phyloP scores from a whole-genome alignment of 2,113 vertebrate genomes.

The Synodontis membranacea region DNA sequence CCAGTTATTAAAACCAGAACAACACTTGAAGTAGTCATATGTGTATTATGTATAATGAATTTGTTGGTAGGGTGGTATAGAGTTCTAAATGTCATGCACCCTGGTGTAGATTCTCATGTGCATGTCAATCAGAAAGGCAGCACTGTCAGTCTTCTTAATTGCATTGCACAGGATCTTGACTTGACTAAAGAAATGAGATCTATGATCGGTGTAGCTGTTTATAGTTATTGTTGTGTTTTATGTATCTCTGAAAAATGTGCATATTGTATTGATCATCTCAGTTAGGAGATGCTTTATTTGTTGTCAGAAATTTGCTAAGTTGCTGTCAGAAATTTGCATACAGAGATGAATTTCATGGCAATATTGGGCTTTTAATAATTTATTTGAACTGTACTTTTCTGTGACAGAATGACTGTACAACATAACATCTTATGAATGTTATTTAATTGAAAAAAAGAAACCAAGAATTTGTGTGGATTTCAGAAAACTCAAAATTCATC shows the following conservation, averaged over 20 bases:
- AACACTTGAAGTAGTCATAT: background rate
- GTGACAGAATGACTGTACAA: no score
- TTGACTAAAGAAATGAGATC: background rate
- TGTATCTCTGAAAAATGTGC: background rate
- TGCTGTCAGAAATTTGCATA: no score
- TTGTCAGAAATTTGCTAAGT: no score
- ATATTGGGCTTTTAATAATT: no score
- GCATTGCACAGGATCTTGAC: background rate
- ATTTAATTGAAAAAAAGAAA: no score
- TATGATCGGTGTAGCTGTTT: constrained; percentile 8
- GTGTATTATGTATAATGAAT: constrained; percentile 26
- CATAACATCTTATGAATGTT: no score
- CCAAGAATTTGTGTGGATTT: no score
- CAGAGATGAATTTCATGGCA: no score
- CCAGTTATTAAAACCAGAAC: background rate
- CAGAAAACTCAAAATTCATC: no score
- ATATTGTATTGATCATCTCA: background rate
- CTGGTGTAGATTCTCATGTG: background rate
- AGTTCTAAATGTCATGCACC: constrained; percentile 21
- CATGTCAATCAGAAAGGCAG: constrained; percentile 2
- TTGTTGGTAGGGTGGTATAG: constrained; percentile 9
- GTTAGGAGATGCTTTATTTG: background rate
- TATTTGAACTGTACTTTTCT: no score
- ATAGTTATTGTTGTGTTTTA: background rate
- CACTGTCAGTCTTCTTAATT: constrained; percentile 30